Conservation (phyloP, 2,797 vertebrate genomes). For the Margarornis squamiger region DNA sequence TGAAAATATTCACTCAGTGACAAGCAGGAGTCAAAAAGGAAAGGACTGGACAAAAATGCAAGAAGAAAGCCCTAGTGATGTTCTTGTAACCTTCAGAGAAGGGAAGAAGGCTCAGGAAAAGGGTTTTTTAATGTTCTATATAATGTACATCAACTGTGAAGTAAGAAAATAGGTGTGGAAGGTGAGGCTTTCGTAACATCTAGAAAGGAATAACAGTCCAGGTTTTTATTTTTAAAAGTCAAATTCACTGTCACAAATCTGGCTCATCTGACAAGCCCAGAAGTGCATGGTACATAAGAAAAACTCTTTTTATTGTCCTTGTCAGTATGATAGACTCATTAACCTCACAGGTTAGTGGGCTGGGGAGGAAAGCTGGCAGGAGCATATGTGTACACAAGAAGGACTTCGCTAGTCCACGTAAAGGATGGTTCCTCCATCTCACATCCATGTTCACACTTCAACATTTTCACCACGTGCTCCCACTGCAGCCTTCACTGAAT, state of each 20-base stretch:
- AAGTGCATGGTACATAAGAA: rapidly evolving
- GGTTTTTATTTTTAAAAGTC: background rate
- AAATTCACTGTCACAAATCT: background rate
- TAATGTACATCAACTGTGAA: background rate
- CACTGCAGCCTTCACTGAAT: background rate
- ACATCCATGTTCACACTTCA: background rate
- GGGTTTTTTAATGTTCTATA: background rate
- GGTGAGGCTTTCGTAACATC: background rate
- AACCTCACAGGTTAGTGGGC: background rate
- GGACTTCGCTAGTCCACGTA: background rate
- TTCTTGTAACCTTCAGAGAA: background rate
- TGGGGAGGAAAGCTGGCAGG: background rate
- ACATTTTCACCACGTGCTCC: background rate
- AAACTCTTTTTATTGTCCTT: background rate
- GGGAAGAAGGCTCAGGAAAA: background rate
- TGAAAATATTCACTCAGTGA: background rate
- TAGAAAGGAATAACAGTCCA: background rate
- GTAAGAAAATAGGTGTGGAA: background rate
- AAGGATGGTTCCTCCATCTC: background rate
- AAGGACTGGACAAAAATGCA: background rate
- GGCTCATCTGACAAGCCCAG: background rate
- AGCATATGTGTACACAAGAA: background rate
- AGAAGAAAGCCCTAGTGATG: background rate
- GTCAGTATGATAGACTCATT: background rate
- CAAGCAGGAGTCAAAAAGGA: background rate